Conservation (phyloP, 37 sponge, comb jelly and placozoan genomes). For the Dysidea cf. avara region DNA sequence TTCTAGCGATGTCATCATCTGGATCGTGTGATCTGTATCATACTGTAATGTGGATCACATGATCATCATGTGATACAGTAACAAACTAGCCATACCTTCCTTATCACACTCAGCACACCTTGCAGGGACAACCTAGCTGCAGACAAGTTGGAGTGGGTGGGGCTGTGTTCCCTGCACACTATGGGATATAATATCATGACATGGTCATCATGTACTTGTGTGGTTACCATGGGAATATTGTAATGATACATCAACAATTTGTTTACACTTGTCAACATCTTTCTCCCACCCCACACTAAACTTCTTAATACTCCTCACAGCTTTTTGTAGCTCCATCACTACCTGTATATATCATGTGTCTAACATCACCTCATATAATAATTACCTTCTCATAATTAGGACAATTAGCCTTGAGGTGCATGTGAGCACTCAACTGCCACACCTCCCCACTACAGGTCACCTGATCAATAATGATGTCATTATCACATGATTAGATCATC, state of each 20-base stretch:
- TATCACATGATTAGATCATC: neutral
- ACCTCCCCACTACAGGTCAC: conserved; percentile 40
- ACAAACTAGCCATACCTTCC: conserved; percentile 27
- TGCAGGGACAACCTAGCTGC: conserved; percentile 62
- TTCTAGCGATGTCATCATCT: too few relatives aligned
- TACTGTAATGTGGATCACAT: too few relatives aligned
- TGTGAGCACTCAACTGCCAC: conserved; percentile 59
- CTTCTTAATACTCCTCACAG: conserved; percentile 39
- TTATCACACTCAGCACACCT: conserved; percentile 28
- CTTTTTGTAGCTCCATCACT: conserved; percentile 71
- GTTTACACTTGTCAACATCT: conserved; percentile 12
- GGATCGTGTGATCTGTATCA: too few relatives aligned
- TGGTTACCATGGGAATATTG: conserved; percentile 64
- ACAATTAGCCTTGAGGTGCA: conserved; percentile 32
- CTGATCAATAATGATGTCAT: conserved; percentile 4
- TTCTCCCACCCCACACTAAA: conserved; percentile 57
- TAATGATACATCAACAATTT: conserved; percentile 48
- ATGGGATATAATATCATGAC: neutral
- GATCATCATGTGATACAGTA: neutral
- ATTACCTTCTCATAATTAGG: conserved; percentile 54
- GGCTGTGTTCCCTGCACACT: neutral
- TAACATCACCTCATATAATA: neutral
- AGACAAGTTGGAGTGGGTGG: conserved; percentile 7
- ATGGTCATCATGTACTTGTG: neutral
- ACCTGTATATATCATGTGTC: conserved; percentile 26